Evolutionary conservation across 64 coral and sea anemone species (phyloP), one percentile per base, ranked within the genome.

Genomic region (Montipora efflorescens): DNA sequence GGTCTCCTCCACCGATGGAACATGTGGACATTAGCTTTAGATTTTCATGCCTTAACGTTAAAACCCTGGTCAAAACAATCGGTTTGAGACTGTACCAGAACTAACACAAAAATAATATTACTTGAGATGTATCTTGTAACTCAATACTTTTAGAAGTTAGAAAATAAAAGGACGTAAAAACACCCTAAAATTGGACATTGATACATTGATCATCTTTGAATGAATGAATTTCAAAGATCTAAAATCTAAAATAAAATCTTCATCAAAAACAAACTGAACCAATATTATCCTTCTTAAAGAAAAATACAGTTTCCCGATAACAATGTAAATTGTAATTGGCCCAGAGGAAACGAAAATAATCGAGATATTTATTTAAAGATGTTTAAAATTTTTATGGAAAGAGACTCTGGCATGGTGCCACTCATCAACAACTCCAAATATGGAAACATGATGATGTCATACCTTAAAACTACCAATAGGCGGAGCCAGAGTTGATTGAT

Each of bases 401-500:
- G 2, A 76, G 9, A 44, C 28, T 8, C 3, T 4, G 15, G 59
- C 13, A 28, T 28, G 20, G 59, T 3, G 81, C 81, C 81, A 83
- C 67, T 67, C 28, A 14, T 18, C 58, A 43, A 67, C 2, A 69
- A 1, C 25, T 48, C 82, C 64, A 85, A 48, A 85, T 85, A 69
- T 85, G 82, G 82, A 67, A 20, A 20, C 43, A 70, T 14, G 19
- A 85, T 85, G 82, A 85, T 85, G 82, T 85, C 82, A 85, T 70
- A 5, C 10, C 36, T 85, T 48, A 7, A 4, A 70, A 71, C 43
- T 22, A 71, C 82, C 82, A 85, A 85, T 85, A 71, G 82, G 82
- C 82, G 82, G 82, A 85, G 82, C 82, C 19, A 85, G 5, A 85
- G 44, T 70, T 85, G 82, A 85, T 85, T 85, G 82, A 85, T 85